Evolutionary conservation across 2,797 vertebrate species (phyloP), one percentile per base, ranked within the genome.

Genomic region (Rhinichthys osculus): DNA sequence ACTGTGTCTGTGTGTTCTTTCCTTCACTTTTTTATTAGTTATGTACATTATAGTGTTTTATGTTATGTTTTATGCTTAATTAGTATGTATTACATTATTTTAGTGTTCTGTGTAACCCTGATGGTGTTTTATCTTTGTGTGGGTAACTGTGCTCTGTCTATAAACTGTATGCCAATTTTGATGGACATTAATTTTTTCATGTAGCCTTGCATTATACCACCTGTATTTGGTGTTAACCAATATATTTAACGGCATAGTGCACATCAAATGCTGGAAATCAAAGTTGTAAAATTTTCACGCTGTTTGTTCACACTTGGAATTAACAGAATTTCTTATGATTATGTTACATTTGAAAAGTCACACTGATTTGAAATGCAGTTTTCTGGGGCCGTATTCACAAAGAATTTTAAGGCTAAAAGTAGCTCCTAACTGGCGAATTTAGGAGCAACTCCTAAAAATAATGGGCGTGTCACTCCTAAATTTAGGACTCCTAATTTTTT

Each of bases 321-420:
- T 64, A 33, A 33, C 9, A 23, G 72, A 52, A 70, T 33, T 27
- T 21, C 35, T 78, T 69, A 40, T 7, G 62, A 21, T 70, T 40
- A 3, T 30, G 52, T 44, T n/a, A 38, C 40, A 14, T 57, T 69
- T 14, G 4, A 77, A 78, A 85, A 27, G 78, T 70, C 69, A 64
- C 6, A 80, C 33, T 73, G 9, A 74, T 85, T 73, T 80, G 67
- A 72, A 85, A 81, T 38, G 57, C 42, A 80, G 0, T 52, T 70
- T 84, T 70, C n/a, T 78, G n/a, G n/a, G n/a, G n/a, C n/a, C n/a
- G n/a, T n/a, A n/a, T n/a, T n/a, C n/a, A n/a, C n/a, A n/a, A n/a
- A n/a, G n/a, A n/a, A n/a, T n/a, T n/a, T n/a, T n/a, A n/a, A n/a
- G n/a, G n/a, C n/a, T n/a, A n/a, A n/a, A n/a, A n/a, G n/a, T n/a